Evolutionary conservation across 2,113 vertebrate genomes (phyloP), one percentile per base, ranked within the genome.

Genomic region (Egretta garzetta): DNA sequence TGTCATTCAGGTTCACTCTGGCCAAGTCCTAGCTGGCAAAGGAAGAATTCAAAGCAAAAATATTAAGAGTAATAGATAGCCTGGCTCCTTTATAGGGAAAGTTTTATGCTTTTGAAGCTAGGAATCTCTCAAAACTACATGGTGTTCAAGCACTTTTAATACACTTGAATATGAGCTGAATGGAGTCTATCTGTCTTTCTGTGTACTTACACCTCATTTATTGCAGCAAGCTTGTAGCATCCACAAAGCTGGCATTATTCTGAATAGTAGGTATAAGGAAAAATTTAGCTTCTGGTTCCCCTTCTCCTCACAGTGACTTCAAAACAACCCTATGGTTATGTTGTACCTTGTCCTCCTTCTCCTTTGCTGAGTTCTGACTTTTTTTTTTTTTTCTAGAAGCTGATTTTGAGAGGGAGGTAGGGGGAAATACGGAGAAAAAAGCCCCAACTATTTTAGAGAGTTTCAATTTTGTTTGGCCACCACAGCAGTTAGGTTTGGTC

Each of bases 1-100:
- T 70, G 30, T 72, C 5, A 55, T 7, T 91, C 52, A 64, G 50
- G 45, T 89, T 96, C 41, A 52, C 41, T 93, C 26, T 84, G 63
- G 49, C 79, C 68, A 59, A 79, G 33, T 89, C 19, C 21, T 90
- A 8, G 50, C 76, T 82, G 50, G 47, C 21, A 33, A 73, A 96
- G 45, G 26, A 93, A 35, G 20, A 91, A 92, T 88, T 94, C 86
- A 96, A 86, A 96, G 67, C 35, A 52, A 90, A 56, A 24, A 66
- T 90, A 74, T 58, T 72, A 88, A 81, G 52, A 90, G 62, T 19
- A 88, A 19, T 55, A 90, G n/a, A 58, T 49, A 92, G 28, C 10
- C 35, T 60, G 52, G 18, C 20, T 92, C 41, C 53, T 87, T 85
- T 68, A 33, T 33, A 68, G 20, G 53, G 52, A 35, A 62, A 63